Conservation (phyloP, 2,888 invertebrate genomes). For the Watsonalla binaria region DNA sequence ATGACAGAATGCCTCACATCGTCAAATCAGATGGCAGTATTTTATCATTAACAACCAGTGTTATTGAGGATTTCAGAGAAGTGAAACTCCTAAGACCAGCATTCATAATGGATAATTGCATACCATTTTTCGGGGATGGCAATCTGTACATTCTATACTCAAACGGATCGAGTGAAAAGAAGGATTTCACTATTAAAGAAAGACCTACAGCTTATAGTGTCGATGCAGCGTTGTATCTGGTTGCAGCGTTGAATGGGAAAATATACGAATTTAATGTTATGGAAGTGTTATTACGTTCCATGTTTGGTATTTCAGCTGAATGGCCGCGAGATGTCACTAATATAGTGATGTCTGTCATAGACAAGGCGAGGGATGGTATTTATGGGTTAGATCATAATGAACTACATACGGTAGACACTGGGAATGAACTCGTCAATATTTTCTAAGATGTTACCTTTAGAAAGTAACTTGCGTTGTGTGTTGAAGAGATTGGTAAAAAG, state of each 20-base stretch:
- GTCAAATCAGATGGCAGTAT: constrained; percentile 33
- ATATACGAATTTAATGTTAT: constrained; percentile 62
- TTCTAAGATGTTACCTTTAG: background rate
- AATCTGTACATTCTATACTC: constrained; percentile 40
- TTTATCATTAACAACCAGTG: constrained; percentile 28
- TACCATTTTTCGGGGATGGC: constrained; percentile 55
- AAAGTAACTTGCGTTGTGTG: background rate
- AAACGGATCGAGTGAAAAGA: constrained; percentile 49
- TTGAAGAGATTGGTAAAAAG: background rate
- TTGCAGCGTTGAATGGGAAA: constrained; percentile 52
- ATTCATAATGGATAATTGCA: constrained; percentile 52
- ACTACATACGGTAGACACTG: background rate
- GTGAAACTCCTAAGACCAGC: constrained; percentile 50
- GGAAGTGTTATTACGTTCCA: constrained; percentile 48
- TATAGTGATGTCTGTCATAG: constrained; percentile 48
- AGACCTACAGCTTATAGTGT: constrained; percentile 49
- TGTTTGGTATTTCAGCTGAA: constrained; percentile 36
- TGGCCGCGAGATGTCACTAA: constrained; percentile 42
- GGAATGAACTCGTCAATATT: background rate
- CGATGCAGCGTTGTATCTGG: constrained; percentile 52
- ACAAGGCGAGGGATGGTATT: constrained; percentile 32
- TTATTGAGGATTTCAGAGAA: constrained; percentile 41
- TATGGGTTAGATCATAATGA: constrained; percentile 17
- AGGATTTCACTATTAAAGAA: constrained; percentile 43
- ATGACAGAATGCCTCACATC: constrained; percentile 39